phyloP scores from a whole-genome alignment of 2,888 invertebrate species.

The Halictus quadricinctus region DNA sequence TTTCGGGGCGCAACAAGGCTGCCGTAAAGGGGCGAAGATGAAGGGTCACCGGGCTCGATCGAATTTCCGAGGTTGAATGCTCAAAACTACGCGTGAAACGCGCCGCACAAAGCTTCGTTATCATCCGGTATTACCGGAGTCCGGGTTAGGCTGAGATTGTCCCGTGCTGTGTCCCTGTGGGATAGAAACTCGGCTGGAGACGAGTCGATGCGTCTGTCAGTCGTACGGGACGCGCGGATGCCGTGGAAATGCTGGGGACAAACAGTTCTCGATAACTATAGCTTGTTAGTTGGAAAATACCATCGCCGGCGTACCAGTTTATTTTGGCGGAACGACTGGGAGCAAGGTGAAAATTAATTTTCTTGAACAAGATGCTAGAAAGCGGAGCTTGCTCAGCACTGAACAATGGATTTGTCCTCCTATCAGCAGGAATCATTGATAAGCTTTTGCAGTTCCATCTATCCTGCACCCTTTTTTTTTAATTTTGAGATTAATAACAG shows the following conservation, averaged over 20 bases:
- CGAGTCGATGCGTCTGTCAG: conserved; percentile 28
- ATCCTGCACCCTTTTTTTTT: not conserved
- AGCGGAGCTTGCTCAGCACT: not conserved
- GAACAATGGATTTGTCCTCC: not conserved
- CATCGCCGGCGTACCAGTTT: not conserved
- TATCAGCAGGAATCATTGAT: not conserved
- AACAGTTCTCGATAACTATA: not conserved
- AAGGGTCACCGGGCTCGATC: conserved; percentile 59
- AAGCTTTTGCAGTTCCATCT: not conserved
- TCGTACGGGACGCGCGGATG: conserved; percentile 1
- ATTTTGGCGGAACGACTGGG: not conserved
- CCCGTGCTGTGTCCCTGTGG: conserved; percentile 31
- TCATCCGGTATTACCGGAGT: conserved; percentile 53
- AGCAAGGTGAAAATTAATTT: not conserved
- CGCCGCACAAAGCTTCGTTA: conserved; percentile 67
- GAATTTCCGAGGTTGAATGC: conserved; percentile 64
- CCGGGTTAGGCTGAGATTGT: conserved; percentile 50
- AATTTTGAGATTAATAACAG: too few species aligned
- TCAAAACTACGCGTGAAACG: conserved; percentile 61
- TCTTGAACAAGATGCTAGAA: not conserved
- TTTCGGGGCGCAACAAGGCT: conserved; percentile 30
- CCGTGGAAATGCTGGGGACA: not conserved
- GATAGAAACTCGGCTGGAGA: conserved; percentile 23
- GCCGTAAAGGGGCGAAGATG: conserved; percentile 41
- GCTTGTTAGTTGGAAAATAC: not conserved